phyloP scores from a whole-genome alignment of 2,113 vertebrate species.

The Gallinago undulata region DNA sequence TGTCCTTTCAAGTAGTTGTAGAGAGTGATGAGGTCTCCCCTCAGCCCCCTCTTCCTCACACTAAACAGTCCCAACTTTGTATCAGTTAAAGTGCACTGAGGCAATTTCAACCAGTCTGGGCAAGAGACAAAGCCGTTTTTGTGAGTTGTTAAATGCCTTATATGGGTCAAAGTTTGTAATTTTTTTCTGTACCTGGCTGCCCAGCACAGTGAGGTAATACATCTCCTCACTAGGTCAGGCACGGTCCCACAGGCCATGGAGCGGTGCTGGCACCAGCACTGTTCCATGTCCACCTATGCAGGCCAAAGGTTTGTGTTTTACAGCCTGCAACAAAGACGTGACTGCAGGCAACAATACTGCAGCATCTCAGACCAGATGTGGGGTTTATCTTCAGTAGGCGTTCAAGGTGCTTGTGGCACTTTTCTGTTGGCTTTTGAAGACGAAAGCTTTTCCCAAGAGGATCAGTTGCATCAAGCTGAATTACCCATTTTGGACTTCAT shows the following conservation, averaged over 20 bases:
- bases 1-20: too few relatives aligned
- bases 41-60: too few relatives aligned
- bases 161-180: neutral
- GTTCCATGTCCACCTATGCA: neutral
- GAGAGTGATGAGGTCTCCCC: too few relatives aligned
- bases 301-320: neutral
- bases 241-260: neutral
- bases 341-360: neutral
- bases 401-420: neutral
- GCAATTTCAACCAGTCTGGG: neutral
- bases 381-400: neutral
- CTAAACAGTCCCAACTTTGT: neutral
- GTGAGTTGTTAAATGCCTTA: neutral
- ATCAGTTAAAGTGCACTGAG: neutral
- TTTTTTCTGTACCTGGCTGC: neutral
- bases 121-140: neutral
- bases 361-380: neutral
- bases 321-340: neutral
- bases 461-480: neutral
- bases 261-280: neutral
- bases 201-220: neutral
- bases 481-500: neutral
- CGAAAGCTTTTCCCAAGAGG: neutral
- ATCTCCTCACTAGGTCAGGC: neutral
- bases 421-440: neutral